A percentile compares a stretch with the other conserved stretches of the same genome.
Conservation (phyloP, 2,113 vertebrate species). For the Rhynchomys soricoides region DNA sequence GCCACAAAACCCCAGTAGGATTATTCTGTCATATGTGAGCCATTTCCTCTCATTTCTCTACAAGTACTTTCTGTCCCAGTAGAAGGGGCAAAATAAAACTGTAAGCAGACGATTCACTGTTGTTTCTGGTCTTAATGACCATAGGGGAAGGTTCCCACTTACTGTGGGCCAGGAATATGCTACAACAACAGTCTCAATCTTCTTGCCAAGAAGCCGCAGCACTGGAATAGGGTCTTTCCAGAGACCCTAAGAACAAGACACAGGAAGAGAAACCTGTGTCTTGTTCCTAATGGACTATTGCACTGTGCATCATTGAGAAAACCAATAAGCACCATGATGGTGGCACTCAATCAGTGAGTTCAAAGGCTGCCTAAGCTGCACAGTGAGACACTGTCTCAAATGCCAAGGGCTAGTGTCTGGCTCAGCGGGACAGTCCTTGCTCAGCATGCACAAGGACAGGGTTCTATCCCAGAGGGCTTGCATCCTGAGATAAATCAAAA, state of each 20-base stretch:
- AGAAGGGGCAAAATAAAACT: slow-evolving; percentile 10
- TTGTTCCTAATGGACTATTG: not conserved
- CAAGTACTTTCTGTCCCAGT: not conserved
- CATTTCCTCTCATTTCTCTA: not conserved
- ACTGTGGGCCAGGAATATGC: not conserved
- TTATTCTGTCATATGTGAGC: not conserved
- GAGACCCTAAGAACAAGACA: too few species aligned
- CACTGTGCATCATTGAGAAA: not conserved
- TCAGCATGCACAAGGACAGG: not conserved
- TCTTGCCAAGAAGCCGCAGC: not conserved
- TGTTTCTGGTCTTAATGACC: slow-evolving; percentile 2
- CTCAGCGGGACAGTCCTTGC: not conserved
- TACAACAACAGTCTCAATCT: not conserved
- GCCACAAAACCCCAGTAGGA: not conserved
- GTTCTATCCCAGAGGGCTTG: not conserved
- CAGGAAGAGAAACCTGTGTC: not conserved
- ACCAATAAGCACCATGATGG: not conserved
- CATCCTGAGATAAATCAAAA: not conserved
- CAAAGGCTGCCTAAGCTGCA: not conserved
- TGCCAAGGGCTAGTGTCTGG: not conserved
- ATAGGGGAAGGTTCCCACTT: not conserved
- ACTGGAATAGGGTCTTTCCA: not conserved
- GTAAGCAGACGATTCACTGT: not conserved
- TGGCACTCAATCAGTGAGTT: not conserved
- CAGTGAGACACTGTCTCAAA: not conserved